Evolutionary conservation across 2,888 invertebrate species (phyloP), one percentile per base, ranked within the genome.

Genomic region (Sesia apiformis): DNA sequence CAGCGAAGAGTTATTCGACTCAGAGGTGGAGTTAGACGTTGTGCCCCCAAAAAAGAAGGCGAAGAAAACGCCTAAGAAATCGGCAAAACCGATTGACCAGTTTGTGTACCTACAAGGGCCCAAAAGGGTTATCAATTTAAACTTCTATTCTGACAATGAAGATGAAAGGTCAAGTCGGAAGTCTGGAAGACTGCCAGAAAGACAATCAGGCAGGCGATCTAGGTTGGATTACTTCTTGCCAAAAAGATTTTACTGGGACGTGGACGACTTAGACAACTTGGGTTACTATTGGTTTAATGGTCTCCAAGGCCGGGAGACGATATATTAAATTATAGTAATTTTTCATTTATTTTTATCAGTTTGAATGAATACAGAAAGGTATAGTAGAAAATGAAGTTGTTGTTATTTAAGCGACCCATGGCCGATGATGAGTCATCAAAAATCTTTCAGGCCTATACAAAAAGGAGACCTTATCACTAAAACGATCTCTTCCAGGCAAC

Each of bases 261-360:
- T 64, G 0, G 61, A 70, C 0, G 79, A 84, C 0, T 64, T 76
- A 0, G 58, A 65, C 0, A 52, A 74, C 5, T 60, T 85, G n/a
- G 76, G 76, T 0, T 75, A 76, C 52, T 77, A 64, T 38, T 85
- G 84, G 84, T 78, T 76, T 3, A 70, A 75, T 23, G 81, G 82
- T 0, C 76, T 76, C 0, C 72, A 65, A 53, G 83, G 82, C 0
- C 60, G 55, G 60, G 42, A 62, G 57, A 41, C 58, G 57, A 6
- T 62, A 4, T 69, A 64, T 62, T 70, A 57, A 60, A 51, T 57
- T 56, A 42, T 42, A 42, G 1, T 6, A 5, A 7, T 42, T 42
- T 42, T 42, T 6, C 7, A 6, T 42, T 6, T 42, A 42, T 6
- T 6, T 43, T 7, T n/a, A 38, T 46, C 3, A 39, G 8, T 39